Evolutionary conservation across 1,140 invertebrate genomes (phyloP).

Genomic region (Apis florea): DNA sequence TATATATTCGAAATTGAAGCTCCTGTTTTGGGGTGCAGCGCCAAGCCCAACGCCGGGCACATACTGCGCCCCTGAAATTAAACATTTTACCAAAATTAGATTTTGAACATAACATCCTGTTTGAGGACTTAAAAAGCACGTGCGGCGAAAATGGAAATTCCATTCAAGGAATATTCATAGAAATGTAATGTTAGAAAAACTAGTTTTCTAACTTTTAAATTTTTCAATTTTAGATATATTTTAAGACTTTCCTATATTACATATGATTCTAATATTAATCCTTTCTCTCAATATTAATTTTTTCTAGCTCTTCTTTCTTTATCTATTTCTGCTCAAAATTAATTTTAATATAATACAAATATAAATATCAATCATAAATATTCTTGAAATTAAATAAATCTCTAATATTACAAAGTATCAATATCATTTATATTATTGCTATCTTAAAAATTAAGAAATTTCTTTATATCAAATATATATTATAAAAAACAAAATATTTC

Average conservation of each 20-base stretch:
- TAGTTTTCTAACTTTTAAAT: background rate
- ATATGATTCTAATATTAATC: too few relatives aligned
- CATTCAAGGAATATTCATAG: background rate
- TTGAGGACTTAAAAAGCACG: background rate
- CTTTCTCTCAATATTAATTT: too few relatives aligned
- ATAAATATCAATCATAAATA: too few relatives aligned
- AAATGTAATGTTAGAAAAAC: background rate
- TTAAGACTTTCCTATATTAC: too few relatives aligned
- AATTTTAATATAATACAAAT: too few relatives aligned
- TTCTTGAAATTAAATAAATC: too few relatives aligned
- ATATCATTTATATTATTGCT: too few relatives aligned
- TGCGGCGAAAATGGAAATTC: slow-evolving; percentile 2
- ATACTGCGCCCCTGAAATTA: slow-evolving; percentile 84
- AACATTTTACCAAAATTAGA: slow-evolving; percentile 34
- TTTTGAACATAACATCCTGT: background rate
- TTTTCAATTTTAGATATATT: background rate
- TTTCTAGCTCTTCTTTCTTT: too few relatives aligned
- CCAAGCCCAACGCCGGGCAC: slow-evolving; percentile 84
- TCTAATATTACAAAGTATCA: too few relatives aligned
- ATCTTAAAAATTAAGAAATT: too few relatives aligned
- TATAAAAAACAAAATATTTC: background rate
- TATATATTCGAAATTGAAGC: slow-evolving; percentile 50
- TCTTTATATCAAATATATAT: too few relatives aligned
- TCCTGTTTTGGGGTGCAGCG: slow-evolving; percentile 73
- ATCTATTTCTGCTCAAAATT: too few relatives aligned